phyloP scores from a whole-genome alignment of 2,113 vertebrate species.

The Pica pica region DNA sequence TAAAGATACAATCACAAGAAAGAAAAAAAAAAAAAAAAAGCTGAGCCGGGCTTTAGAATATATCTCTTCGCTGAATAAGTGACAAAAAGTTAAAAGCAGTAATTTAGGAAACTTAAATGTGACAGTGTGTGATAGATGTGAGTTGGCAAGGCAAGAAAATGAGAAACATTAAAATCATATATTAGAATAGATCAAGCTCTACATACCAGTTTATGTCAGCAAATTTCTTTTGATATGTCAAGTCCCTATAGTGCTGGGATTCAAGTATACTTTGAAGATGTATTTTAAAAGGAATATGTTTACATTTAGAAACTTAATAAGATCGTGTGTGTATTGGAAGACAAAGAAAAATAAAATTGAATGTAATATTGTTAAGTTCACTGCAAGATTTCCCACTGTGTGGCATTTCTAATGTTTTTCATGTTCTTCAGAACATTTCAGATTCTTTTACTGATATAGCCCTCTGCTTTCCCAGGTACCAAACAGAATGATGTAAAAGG shows the following conservation, averaged over 20 bases:
- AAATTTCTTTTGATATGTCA: slow-evolving; percentile 79
- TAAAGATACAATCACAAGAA: slow-evolving; percentile 67
- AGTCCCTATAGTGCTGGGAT: slow-evolving; percentile 67
- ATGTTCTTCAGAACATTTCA: slow-evolving; percentile 8
- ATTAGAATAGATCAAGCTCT: slow-evolving; percentile 83
- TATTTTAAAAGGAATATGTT: slow-evolving; percentile 74
- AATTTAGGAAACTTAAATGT: slow-evolving; percentile 82
- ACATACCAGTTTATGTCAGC: slow-evolving; percentile 76
- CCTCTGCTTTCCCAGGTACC: background rate
- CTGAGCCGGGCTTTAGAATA: slow-evolving; percentile 61
- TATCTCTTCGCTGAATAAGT: slow-evolving; percentile 74
- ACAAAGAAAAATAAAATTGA: slow-evolving; percentile 46
- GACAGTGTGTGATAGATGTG: slow-evolving; percentile 82
- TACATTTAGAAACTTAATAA: slow-evolving; percentile 70
- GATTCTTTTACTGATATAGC: background rate
- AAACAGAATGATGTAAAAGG: background rate
- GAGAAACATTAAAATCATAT: slow-evolving; percentile 85
- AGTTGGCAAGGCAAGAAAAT: slow-evolving; percentile 78
- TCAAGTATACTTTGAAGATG: slow-evolving; percentile 74
- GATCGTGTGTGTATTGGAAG: slow-evolving; percentile 35
- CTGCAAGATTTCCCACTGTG: background rate
- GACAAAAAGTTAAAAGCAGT: slow-evolving; percentile 83
- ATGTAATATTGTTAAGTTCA: slow-evolving; percentile 15
- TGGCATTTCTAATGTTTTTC: background rate
- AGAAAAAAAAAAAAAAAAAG: background rate